A percentile compares a stretch with the other conserved stretches of the same genome.
Evolutionary conservation across 2,797 vertebrate species (phyloP).

Genomic region (Numenius phaeopus): DNA sequence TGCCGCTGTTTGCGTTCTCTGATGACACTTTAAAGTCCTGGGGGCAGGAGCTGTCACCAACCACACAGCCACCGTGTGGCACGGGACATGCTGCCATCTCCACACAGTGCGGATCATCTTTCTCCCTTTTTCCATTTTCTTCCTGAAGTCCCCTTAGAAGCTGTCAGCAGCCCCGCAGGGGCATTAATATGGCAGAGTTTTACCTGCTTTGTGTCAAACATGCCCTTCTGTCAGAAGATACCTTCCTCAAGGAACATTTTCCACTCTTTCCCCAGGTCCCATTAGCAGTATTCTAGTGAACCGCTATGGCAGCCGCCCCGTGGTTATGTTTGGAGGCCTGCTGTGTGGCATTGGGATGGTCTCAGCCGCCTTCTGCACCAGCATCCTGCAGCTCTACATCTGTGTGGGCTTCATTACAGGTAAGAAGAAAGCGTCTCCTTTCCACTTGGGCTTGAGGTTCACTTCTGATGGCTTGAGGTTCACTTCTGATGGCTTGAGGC

Average conservation of each 20-base stretch:
- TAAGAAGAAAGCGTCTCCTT: slow-evolving; percentile 51
- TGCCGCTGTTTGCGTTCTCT: not conserved
- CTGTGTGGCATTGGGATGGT: slow-evolving; percentile 84
- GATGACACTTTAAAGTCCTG: not conserved
- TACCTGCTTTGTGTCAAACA: not conserved
- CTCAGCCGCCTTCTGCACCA: slow-evolving; percentile 83
- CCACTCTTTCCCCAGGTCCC: slow-evolving; percentile 75
- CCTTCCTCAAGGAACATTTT: not conserved
- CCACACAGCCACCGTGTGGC: not conserved
- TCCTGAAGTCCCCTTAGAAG: not conserved
- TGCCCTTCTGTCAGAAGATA: not conserved
- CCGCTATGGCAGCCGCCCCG: slow-evolving; percentile 84
- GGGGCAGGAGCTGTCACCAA: not conserved
- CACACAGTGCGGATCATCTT: not conserved
- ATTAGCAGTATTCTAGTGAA: slow-evolving; percentile 85
- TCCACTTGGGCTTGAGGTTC: rapidly evolving
- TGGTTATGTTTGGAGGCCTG: slow-evolving; percentile 85
- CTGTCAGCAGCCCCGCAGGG: not conserved
- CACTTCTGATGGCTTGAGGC: not conserved
- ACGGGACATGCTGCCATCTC: not conserved
- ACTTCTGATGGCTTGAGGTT: not conserved
- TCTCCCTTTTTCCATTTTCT: not conserved
- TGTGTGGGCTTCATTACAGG: slow-evolving; percentile 87
- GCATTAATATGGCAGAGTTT: not conserved
- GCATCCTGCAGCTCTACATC: slow-evolving; percentile 86